A percentile compares a stretch with the other conserved stretches of the same genome.
These are phyloP conservation scores for Spongilla lacustris DNA, from an alignment of 37 sponge, comb jelly and placozoan species.

Conservation along the genomic window DNA sequence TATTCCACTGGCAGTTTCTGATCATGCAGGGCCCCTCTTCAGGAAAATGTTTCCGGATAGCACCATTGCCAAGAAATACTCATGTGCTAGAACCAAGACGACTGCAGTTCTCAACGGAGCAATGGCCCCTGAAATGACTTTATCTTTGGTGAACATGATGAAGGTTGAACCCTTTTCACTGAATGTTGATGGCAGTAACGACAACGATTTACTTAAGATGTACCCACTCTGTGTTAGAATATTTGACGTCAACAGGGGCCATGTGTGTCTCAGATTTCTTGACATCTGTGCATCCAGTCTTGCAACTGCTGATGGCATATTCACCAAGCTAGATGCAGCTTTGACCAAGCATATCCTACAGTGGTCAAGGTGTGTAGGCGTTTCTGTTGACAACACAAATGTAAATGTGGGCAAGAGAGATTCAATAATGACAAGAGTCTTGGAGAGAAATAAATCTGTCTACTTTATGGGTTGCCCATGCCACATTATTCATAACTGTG, in stretches of 20 bases:
- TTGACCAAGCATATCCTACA: conserved; percentile 11
- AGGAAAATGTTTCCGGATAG: conserved; percentile 57
- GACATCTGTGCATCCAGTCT: conserved; percentile 39
- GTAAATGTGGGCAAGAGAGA: conserved; percentile 30
- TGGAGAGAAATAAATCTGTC: conserved; percentile 15
- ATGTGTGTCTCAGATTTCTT: conserved; percentile 16
- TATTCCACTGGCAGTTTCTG: conserved; percentile 56
- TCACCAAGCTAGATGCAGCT: conserved; percentile 29
- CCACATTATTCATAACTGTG: conserved; percentile 49
- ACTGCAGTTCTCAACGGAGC: conserved; percentile 11
- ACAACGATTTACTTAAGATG: conserved; percentile 17
- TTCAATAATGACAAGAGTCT: conserved; percentile 41
- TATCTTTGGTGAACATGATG: conserved; percentile 21
- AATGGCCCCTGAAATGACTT: background rate
- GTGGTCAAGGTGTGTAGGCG: conserved; percentile 28
- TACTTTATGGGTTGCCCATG: conserved; percentile 67
- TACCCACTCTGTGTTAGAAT: conserved; percentile 38
- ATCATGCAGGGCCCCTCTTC: conserved; percentile 54
- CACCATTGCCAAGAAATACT: conserved; percentile 27
- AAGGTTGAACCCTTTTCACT: conserved; percentile 33
- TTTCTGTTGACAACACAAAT: conserved; percentile 54
- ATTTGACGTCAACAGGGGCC: conserved; percentile 19
- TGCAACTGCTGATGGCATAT: conserved; percentile 27
- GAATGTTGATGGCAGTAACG: conserved; percentile 38
- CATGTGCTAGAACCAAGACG: too few species aligned